Evolutionary conservation across 2,888 invertebrate genomes (phyloP), one percentile per base, ranked within the genome.

Genomic region (Agonopterix alstromeriana): DNA sequence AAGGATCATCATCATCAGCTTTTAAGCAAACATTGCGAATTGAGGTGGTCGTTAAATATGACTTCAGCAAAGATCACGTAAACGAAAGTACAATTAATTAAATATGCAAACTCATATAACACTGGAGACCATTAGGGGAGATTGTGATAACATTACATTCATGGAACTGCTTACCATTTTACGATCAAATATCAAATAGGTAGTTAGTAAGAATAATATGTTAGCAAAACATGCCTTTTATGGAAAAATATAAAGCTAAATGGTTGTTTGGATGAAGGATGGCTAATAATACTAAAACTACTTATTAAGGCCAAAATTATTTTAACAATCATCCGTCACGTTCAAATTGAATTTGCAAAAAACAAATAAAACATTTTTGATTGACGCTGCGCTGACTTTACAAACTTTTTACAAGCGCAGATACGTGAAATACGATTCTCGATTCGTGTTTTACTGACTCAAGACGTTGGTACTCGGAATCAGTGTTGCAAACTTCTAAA

Each of bases 331-430:
- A 7, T 27, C 27, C 1, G 27, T 27, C 27, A 27, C 27, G 27
- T 27, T 27, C 27, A 27, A 27, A 27, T 27, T 5, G 27, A 27
- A 5, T 27, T 27, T 27, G 27, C 27, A 27, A 27, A 27, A 27
- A 27, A 27, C 27, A 27, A 27, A 27, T 27, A 27, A 27, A 27
- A 27, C 27, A 27, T 27, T 27, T 27, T 38, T 53, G 52, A 51
- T 48, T 46, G 50, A 48, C 40, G 38, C 36, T 36, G 36, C 17
- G 48, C 42, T 45, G 48, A 53, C 43, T 42, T 48, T 48, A 48
- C 48, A 42, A 43, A 42, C 55, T 57, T 59, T 59, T 60, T 53
- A 49, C 53, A 52, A 49, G 10, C n/a, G 40, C 10, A 40, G 40
- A 11, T 40, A 40, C 40, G 10, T 27, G 40, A 10, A 40, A n/a